Percentiles rank a stretch among this genome's conserved stretches.
These are phyloP conservation scores for Actinia equina DNA, from an alignment of 64 coral and sea anemone species.

Conservation along the genomic window DNA sequence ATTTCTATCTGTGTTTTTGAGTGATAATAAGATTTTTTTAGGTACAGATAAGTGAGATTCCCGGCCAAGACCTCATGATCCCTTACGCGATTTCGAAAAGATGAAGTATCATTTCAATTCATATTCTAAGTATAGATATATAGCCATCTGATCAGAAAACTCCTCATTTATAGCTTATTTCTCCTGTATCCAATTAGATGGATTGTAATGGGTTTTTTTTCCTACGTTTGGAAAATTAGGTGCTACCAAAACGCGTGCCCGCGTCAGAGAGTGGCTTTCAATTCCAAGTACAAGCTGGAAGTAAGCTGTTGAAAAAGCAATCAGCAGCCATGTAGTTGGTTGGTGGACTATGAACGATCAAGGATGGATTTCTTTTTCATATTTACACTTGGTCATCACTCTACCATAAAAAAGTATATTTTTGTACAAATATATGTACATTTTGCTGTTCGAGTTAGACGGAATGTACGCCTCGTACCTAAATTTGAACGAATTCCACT, in stretches of 20 bases:
- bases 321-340: no score
- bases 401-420: background rate
- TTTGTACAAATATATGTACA: constrained; percentile 2
- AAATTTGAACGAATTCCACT: background rate
- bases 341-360: no score
- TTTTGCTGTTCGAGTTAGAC: background rate
- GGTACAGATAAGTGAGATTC: no score
- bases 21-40: no score
- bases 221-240: background rate
- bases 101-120: background rate
- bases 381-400: background rate
- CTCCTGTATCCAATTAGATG: background rate
- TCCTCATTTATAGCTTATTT: background rate
- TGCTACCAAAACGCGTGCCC: background rate
- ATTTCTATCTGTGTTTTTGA: no score
- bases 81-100: no score
- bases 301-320: no score
- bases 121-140: background rate
- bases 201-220: background rate
- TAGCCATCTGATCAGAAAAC: background rate
- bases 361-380: no score
- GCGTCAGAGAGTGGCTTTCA: no score
- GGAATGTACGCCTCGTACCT: background rate
- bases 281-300: no score
- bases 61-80: no score